phyloP scores from a whole-genome alignment of 2,888 invertebrate species.

The Tuta absoluta region DNA sequence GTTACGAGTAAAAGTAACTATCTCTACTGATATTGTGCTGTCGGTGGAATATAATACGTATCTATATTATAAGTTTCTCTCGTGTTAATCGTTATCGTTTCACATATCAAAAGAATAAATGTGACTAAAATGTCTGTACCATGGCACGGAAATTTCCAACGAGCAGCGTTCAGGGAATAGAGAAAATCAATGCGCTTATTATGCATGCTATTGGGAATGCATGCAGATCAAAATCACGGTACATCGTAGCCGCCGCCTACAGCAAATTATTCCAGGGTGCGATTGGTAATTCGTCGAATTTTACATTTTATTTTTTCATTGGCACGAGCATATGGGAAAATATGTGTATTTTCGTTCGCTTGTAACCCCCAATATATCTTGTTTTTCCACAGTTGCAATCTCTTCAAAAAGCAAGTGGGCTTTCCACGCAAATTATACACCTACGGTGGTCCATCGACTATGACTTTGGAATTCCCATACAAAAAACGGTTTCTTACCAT shows the following conservation, averaged over 20 bases:
- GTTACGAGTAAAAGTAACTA: no score
- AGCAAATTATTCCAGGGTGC: not conserved
- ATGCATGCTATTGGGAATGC: constrained; percentile 6
- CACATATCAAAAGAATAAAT: no score
- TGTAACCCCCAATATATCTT: not conserved
- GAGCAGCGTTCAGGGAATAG: not conserved
- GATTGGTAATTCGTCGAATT: not conserved
- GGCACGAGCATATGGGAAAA: not conserved
- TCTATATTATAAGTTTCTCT: no score
- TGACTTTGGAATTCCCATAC: no score
- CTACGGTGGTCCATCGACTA: no score
- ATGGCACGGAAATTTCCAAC: not conserved
- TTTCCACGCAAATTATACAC: not conserved
- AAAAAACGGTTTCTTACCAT: no score
- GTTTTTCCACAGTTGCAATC: not conserved
- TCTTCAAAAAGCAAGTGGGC: not conserved
- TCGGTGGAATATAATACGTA: no score
- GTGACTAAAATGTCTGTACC: no score
- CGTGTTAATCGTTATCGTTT: no score
- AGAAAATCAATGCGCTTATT: constrained; percentile 6
- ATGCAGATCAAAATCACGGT: not conserved
- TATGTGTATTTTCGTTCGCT: not conserved
- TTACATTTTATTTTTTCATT: not conserved
- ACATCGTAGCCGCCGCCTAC: constrained; percentile 2
- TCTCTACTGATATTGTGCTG: no score